phyloP scores from a whole-genome alignment of 2,888 invertebrate species.

The Pandemis corylana region DNA sequence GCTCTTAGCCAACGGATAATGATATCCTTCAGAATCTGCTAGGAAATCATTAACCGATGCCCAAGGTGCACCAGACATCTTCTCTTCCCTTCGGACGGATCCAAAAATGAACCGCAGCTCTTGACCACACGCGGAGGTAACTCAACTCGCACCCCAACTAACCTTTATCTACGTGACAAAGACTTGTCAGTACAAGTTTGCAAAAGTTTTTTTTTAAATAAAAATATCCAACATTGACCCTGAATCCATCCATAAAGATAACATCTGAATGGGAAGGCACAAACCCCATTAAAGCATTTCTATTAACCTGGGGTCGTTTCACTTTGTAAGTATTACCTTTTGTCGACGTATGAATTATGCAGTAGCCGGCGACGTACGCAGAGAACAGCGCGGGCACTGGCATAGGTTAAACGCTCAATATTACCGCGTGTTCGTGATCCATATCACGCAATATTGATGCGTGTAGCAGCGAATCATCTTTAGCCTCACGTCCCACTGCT shows the following conservation, averaged over 20 bases:
- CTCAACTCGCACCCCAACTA: too few relatives aligned
- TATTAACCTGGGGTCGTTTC: conserved; percentile 76
- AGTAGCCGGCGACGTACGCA: conserved; percentile 42
- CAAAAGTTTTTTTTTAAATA: too few relatives aligned
- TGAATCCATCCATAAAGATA: conserved; percentile 36
- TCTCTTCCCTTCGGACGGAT: too few relatives aligned
- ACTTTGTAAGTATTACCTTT: conserved; percentile 64
- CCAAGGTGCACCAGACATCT: too few relatives aligned
- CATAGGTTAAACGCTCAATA: neutral
- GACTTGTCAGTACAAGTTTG: too few relatives aligned
- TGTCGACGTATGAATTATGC: conserved; percentile 67
- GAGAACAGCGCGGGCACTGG: conserved; percentile 18
- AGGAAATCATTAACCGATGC: too few relatives aligned
- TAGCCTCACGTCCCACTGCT: too few relatives aligned
- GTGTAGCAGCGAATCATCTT: too few relatives aligned
- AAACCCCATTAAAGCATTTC: conserved; percentile 53
- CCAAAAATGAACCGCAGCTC: too few relatives aligned
- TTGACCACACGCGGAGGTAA: too few relatives aligned
- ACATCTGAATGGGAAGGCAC: conserved; percentile 34
- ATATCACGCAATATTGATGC: neutral
- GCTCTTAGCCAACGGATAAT: too few relatives aligned
- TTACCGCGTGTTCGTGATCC: neutral
- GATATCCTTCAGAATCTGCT: too few relatives aligned
- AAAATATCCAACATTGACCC: neutral
- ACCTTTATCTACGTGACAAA: neutral